Percentiles rank a stretch among this genome's conserved stretches.
Conservation (phyloP, 2,113 vertebrate species). For the Pontoporia blainvillei region DNA sequence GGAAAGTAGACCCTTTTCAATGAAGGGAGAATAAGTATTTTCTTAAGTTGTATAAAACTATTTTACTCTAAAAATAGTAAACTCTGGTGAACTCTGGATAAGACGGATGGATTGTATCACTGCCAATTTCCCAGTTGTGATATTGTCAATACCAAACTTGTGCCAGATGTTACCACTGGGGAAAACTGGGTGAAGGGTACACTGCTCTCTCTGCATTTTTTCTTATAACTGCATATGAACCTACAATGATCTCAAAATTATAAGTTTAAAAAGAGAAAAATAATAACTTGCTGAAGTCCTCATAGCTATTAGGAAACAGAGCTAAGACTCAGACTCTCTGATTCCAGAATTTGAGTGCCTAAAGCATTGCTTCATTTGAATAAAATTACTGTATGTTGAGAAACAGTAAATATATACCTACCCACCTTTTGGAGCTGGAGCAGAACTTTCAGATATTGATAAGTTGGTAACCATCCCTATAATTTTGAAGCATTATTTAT, state of each 20-base stretch:
- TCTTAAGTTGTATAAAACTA: background rate
- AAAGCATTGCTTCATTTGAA: background rate
- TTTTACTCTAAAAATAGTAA: background rate
- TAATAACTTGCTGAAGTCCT: background rate
- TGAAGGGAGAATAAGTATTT: background rate
- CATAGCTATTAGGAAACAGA: background rate
- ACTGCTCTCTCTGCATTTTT: background rate
- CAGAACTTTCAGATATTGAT: background rate
- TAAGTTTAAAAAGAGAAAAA: background rate
- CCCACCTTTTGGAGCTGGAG: background rate
- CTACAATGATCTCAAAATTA: background rate
- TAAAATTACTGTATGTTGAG: background rate
- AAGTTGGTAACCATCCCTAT: background rate
- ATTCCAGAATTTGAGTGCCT: background rate
- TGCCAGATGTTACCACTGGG: background rate
- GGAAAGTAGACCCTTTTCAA: background rate
- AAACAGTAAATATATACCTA: background rate
- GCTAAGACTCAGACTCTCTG: background rate
- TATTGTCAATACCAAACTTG: background rate
- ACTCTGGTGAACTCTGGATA: background rate
- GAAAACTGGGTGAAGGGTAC: background rate
- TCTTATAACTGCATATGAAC: background rate
- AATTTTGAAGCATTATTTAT: constrained; percentile 8
- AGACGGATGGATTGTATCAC: background rate
- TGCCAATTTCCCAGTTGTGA: background rate